Base-by-base conservation (phyloP, 2,113 vertebrate species). In the Emydura subglobosa region DNA sequence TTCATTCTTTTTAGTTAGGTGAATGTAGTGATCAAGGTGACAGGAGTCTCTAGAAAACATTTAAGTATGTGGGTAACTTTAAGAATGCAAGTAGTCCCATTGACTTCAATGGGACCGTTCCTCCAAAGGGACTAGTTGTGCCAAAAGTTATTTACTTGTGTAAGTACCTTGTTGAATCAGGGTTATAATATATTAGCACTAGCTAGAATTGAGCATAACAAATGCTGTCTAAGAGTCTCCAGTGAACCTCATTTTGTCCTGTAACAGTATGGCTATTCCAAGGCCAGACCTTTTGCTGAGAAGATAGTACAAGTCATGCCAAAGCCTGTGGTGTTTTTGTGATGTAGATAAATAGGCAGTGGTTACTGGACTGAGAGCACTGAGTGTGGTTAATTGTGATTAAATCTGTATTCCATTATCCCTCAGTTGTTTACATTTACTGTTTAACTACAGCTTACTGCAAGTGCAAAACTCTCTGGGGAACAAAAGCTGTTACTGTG, bases 241-340 rank as follows among this genome's bases (percentile, higher is more conserved):
- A 95, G 95, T 88, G 95, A 97, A 84, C 85, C 49, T 91, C 95
- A 74, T 94, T 59, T 34, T 78, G 78, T 57, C 87, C 86, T 83
- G 84, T 87, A 90, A 78, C 91, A 96, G 87, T 22, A 85, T 4
- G 11, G 88, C 96, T 96, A 95, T 96, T 95, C 96, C 92, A 94
- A 97, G 91, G 78, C 54, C 19, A 14, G 24, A 68, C 55, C 94
- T 87, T 90, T 74, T 59, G 61, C 61, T 51, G 84, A 95, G 94
- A 90, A 96, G 90, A 84, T 82, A 44, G 93, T 49, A 91, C 91
- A 82, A 91, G 91, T 91, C 72, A 84, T 93, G 93, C 87, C 93
- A 93, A 94, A 96, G 89, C 91, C 79, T 44, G 1, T 31, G 83
- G 89, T 96, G 89, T 92, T 97, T 92, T 49, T 81, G 92, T 55